Base-by-base conservation (phyloP, 2,888 invertebrate genomes). In the Abrostola triplasia region DNA sequence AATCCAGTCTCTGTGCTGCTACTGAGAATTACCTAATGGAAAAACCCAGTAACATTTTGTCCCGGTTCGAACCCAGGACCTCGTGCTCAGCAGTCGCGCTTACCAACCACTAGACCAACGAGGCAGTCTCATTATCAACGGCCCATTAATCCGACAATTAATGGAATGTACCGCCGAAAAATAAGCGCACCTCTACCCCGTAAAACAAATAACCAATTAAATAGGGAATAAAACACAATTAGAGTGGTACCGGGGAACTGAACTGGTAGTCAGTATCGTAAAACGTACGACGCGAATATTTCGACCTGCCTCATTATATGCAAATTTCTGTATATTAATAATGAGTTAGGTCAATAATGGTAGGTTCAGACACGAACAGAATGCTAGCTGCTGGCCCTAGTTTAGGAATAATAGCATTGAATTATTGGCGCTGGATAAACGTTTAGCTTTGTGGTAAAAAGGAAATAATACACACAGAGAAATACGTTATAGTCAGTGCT, bases 291-390 rank as follows among this genome's bases (percentile, higher is more conserved):
- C 73, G 66, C 73, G 77, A 78, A 80, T 76, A 82, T 84, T 88
- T 86, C 76, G 84, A 81, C 79, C 73, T 67, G 73, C 73, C 83
- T 87, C 80, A 88, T 88, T 89, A 88, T 80, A 89, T 89, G 89
- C 84, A 88, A 89, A 89, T 88, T 83, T 83, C 77, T 73, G 76
- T 81, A 85, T 86, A 85, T 86, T 87, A 85, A 84, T 86, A 87
- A 87, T 86, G 84, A 87, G 79, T 79, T 80, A 75, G 84, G 82
- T 82, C 81, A 72, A 71, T 79, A 80, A 71, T 61, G 76, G 69
- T 55, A 61, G 58, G 68, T 37, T 67, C 67, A 71, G 58, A 54
- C 73, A 77, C 64, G 68, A 71, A 72, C 52, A 69, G 63, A 54
- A 36, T 63, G 65, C 63, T 59, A 61, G 50, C 24, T 50, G 42